Evolutionary conservation across 1,140 invertebrate species (phyloP), one percentile per base, ranked within the genome.

Genomic region (Trypoxylus dichotomus): DNA sequence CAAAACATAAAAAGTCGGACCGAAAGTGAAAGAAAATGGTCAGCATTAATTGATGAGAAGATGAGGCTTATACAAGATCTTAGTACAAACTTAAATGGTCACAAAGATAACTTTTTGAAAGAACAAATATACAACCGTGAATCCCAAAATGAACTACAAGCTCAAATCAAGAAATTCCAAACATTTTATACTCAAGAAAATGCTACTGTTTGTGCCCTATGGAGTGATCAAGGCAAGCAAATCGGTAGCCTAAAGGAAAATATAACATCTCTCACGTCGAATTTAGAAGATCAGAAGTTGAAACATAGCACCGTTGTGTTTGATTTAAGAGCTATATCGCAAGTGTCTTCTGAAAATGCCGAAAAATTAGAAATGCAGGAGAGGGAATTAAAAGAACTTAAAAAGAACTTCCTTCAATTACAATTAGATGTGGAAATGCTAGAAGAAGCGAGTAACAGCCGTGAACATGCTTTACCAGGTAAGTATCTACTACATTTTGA

Each of bases 131-230:
- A 90, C 76, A 80, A 80, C 41, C 79, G 79, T 74, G 89, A 92
- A 80, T 90, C 90, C 81, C 82, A 89, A 76, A 85, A 86, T 77
- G 89, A 91, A 77, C 82, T 92, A 11, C 88, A 89, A 81, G 88
- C 90, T 80, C 91, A 93, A 82, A 83, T 93, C 76, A 84, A 88
- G 25, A 91, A 93, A 60, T 90, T 94, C 79, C 88, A 91, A 81
- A 90, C 90, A 80, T 84, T 85, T 11, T 78, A 86, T 3, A 80
- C 82, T 0, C 82, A 85, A 73, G 86, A 88, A 60, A 87, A 83
- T 43, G 76, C 80, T 1, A 79, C 83, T 6, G 80, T 86, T 42
- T 81, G 80, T 19, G 82, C 81, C 3, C 78, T 88, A 11, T 87
- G 85, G 84, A 83, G 83, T 29, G 86, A 88, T 24, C 84, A 87